A percentile compares a stretch with the other conserved stretches of the same genome.
Evolutionary conservation across 2,113 vertebrate species (phyloP).

Genomic region (Pipa parva): DNA sequence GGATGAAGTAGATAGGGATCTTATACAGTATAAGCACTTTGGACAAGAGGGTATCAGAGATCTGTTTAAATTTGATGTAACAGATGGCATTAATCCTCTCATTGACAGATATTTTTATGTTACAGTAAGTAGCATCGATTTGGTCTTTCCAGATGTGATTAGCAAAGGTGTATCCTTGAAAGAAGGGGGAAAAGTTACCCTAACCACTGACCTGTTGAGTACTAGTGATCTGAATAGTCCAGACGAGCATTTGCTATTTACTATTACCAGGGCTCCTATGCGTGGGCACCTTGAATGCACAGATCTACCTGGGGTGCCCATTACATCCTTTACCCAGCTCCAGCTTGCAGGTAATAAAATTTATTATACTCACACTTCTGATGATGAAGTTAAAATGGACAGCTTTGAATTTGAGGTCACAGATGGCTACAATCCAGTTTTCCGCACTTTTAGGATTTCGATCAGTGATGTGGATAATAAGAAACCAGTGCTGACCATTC

Average conservation of each 20-base stretch:
- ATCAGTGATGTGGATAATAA: conserved; percentile 94
- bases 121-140: conserved; percentile 80
- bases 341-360: conserved; percentile 91
- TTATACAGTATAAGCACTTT: conserved; percentile 78
- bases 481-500: conserved; percentile 84
- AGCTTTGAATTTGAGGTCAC: conserved; percentile 96
- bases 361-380: conserved; percentile 89
- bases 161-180: conserved; percentile 91
- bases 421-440: conserved; percentile 89
- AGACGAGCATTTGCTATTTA: conserved; percentile 89
- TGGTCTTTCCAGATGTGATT: conserved; percentile 87
- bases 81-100: conserved; percentile 85
- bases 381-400: conserved; percentile 93
- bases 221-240: conserved; percentile 93
- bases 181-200: conserved; percentile 85
- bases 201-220: conserved; percentile 92
- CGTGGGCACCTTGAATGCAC: conserved; percentile 90
- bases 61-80: conserved; percentile 93
- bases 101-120: conserved; percentile 95
- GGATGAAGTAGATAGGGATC: conserved; percentile 78
- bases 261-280: conserved; percentile 81
- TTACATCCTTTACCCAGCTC: conserved; percentile 88
- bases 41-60: conserved; percentile 85
- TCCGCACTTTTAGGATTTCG: conserved; percentile 90
- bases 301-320: conserved; percentile 74